Percentiles rank a stretch among this genome's conserved stretches.
Conservation (phyloP, 2,888 invertebrate species). For the Drosophila falleni region DNA sequence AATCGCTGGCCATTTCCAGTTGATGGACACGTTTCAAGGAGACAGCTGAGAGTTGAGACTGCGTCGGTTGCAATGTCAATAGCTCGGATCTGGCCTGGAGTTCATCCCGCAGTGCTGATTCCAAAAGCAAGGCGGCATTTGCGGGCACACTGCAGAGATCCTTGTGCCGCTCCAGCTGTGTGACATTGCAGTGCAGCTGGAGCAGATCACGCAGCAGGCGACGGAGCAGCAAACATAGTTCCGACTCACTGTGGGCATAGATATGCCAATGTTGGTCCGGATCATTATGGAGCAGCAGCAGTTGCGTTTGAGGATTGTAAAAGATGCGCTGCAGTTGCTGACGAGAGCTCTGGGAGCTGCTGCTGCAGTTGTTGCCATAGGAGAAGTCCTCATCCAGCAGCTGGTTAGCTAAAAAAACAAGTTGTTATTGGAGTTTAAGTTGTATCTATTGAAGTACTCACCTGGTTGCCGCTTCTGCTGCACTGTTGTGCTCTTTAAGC, state of each 20-base stretch:
- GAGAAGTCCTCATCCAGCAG: conserved; percentile 45
- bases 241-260: conserved; percentile 64
- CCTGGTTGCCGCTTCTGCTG: conserved; percentile 11
- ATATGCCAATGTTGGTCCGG: conserved; percentile 61
- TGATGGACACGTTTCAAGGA: conserved; percentile 39
- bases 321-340: conserved; percentile 50
- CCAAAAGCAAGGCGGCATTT: conserved; percentile 56
- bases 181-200: conserved; percentile 68
- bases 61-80: conserved; percentile 5
- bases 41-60: neutral
- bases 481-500: conserved; percentile 46
- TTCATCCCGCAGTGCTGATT: conserved; percentile 75
- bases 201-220: conserved; percentile 68
- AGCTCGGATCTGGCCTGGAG: conserved; percentile 41
- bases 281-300: conserved; percentile 64
- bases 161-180: conserved; percentile 32
- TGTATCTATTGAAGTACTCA: neutral
- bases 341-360: neutral
- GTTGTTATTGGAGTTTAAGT: neutral
- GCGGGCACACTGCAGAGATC: conserved; percentile 7
- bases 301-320: conserved; percentile 62
- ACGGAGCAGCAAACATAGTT: conserved; percentile 62
- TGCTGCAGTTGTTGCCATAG: conserved; percentile 16
- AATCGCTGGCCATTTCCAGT: conserved; percentile 63
- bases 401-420: conserved; percentile 5